A percentile compares a stretch with the other conserved stretches of the same genome.
phyloP scores from a whole-genome alignment of 2,888 invertebrate genomes.

The Arrhopalites spinosus region DNA sequence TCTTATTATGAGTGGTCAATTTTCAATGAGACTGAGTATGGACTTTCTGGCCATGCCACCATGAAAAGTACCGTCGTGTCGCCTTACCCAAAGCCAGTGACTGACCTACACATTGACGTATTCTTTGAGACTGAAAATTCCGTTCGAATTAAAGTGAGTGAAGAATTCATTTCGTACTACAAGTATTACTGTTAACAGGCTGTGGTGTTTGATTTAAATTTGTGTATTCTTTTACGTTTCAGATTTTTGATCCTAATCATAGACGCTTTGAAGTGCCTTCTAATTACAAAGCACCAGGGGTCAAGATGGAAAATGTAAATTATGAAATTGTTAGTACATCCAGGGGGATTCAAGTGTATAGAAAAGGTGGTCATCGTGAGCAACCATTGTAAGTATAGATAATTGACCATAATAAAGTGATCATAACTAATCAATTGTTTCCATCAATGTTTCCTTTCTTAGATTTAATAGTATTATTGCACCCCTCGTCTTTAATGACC shows the following conservation, averaged over 20 bases:
- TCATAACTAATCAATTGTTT: neutral
- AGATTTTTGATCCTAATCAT: constrained; percentile 63
- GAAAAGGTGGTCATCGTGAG: constrained; percentile 37
- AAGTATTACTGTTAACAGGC: neutral
- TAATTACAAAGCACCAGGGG: constrained; percentile 20
- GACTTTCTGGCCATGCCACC: constrained; percentile 64
- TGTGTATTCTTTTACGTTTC: constrained; percentile 55
- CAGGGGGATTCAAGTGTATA: constrained; percentile 45
- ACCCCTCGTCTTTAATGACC: constrained; percentile 75
- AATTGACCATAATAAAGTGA: neutral
- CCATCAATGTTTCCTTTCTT: constrained; percentile 55
- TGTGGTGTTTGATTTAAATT: constrained; percentile 1
- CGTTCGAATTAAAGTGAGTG: constrained; percentile 69
- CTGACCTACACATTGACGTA: constrained; percentile 66
- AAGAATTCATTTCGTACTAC: neutral
- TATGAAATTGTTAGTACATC: constrained; percentile 41
- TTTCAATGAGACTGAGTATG: constrained; percentile 67
- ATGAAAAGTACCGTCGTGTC: constrained; percentile 59
- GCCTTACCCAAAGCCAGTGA: constrained; percentile 70
- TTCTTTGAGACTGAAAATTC: constrained; percentile 68
- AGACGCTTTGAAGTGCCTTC: constrained; percentile 69
- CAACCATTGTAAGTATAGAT: neutral
- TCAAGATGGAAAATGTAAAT: constrained; percentile 34
- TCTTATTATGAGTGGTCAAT: constrained; percentile 69
- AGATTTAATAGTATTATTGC: constrained; percentile 73